These are phyloP conservation scores for Tangara arthus DNA, from an alignment of 2,797 vertebrate species.

Conservation along the genomic window DNA sequence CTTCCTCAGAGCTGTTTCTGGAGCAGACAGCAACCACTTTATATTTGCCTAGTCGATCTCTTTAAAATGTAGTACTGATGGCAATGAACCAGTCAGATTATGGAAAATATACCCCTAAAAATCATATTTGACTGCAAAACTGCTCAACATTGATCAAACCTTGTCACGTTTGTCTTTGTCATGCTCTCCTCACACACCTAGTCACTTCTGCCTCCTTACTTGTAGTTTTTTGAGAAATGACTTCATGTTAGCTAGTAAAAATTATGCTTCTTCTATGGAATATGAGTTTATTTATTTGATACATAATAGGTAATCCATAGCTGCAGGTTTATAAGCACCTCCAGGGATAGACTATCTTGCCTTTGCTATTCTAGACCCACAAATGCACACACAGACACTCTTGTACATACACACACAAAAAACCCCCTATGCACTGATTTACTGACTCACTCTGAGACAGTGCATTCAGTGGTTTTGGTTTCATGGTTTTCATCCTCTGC, in stretches of 20 bases:
- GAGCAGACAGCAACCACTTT: not conserved
- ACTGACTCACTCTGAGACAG: not conserved
- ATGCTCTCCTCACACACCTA: not conserved
- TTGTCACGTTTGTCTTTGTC: not conserved
- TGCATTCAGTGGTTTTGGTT: not conserved
- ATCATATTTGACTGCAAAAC: not conserved
- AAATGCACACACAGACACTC: not conserved
- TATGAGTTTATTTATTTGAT: not conserved
- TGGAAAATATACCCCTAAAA: not conserved
- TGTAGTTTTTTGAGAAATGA: not conserved
- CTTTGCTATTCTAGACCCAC: not conserved
- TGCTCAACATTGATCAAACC: not conserved
- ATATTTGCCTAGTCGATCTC: not conserved
- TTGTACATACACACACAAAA: not conserved
- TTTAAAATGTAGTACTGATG: not conserved
- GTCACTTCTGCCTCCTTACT: not conserved
- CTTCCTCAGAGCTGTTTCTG: not conserved
- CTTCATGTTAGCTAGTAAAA: not conserved
- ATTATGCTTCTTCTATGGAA: not conserved
- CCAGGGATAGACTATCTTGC: not conserved
- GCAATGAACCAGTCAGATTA: not conserved
- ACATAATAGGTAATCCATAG: not conserved
- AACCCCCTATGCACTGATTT: rapidly evolving
- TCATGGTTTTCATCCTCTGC: not conserved
- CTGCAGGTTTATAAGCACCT: not conserved